phyloP scores from a whole-genome alignment of 2,113 vertebrate species.

The Charina bottae region DNA sequence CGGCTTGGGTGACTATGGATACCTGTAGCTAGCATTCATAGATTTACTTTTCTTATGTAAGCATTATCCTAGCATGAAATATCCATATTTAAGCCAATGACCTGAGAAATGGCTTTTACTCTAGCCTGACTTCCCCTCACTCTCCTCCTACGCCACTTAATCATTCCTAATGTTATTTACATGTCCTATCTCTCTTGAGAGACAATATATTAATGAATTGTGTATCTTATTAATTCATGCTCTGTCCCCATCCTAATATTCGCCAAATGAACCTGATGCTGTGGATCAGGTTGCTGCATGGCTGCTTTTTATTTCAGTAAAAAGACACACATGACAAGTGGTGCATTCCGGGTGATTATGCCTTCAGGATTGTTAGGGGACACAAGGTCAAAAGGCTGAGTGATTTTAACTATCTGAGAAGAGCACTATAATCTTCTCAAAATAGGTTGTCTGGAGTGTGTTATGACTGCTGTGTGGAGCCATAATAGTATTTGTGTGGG shows the following conservation, averaged over 20 bases:
- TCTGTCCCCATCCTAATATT: slow-evolving; percentile 46
- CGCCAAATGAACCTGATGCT: slow-evolving; percentile 50
- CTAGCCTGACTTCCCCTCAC: slow-evolving; percentile 46
- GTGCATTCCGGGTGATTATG: slow-evolving; percentile 21
- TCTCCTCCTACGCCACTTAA: slow-evolving; percentile 37
- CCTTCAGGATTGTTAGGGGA: slow-evolving; percentile 39
- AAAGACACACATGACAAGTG: slow-evolving; percentile 55
- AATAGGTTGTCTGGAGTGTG: slow-evolving; percentile 53
- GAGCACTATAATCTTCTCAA: slow-evolving; percentile 62
- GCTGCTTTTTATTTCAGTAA: slow-evolving; percentile 61
- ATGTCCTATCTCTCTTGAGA: slow-evolving; percentile 64
- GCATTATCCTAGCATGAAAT: slow-evolving; percentile 59
- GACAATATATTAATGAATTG: slow-evolving; percentile 74
- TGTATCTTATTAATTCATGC: slow-evolving; percentile 58
- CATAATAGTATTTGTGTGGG: neutral
- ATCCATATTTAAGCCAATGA: slow-evolving; percentile 61
- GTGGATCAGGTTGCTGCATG: slow-evolving; percentile 51
- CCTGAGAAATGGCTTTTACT: slow-evolving; percentile 68
- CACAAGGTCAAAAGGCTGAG: slow-evolving; percentile 64
- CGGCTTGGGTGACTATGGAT: slow-evolving; percentile 40
- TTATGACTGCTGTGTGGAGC: slow-evolving; percentile 45
- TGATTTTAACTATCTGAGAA: slow-evolving; percentile 63
- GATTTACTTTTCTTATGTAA: slow-evolving; percentile 61
- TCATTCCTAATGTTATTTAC: slow-evolving; percentile 69
- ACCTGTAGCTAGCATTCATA: neutral